A percentile compares a stretch with the other conserved stretches of the same genome.
These are phyloP conservation scores for Campylomormyrus tamandua DNA, from an alignment of 2,113 vertebrate genomes.

Conservation along the genomic window DNA sequence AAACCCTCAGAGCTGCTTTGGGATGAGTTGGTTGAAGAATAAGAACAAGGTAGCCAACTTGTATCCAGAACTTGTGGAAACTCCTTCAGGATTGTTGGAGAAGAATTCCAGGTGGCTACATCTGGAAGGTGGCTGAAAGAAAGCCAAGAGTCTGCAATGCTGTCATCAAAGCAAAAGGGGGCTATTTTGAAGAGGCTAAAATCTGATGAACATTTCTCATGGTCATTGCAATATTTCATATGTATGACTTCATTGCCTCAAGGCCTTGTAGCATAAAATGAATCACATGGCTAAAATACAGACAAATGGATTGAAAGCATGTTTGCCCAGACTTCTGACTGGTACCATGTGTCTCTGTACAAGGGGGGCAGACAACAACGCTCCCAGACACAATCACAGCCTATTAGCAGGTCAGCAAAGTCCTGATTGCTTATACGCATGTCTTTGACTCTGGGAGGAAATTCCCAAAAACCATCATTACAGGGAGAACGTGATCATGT, in stretches of 20 bases:
- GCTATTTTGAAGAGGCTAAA: neutral
- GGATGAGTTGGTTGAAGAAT: neutral
- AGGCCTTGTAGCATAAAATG: neutral
- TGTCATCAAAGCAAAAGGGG: neutral
- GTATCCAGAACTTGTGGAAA: neutral
- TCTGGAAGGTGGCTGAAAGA: neutral
- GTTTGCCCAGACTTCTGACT: neutral
- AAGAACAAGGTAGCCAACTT: neutral
- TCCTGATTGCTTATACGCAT: neutral
- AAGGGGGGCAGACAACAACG: neutral
- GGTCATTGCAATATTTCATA: neutral
- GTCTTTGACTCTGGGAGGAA: neutral
- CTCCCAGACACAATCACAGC: neutral
- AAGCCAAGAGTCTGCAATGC: neutral
- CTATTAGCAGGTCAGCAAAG: neutral
- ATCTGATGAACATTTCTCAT: neutral
- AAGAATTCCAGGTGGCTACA: neutral
- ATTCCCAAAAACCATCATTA: neutral
- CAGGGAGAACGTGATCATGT: neutral
- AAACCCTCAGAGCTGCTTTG: neutral
- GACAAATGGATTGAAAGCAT: neutral
- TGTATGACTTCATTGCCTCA: neutral
- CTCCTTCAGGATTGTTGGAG: too few species aligned
- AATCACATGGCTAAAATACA: neutral
- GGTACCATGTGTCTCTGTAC: neutral